Percentiles rank a stretch among this genome's conserved stretches.
Evolutionary conservation across 2,797 vertebrate genomes (phyloP).

Genomic region (Ciconia nigra): DNA sequence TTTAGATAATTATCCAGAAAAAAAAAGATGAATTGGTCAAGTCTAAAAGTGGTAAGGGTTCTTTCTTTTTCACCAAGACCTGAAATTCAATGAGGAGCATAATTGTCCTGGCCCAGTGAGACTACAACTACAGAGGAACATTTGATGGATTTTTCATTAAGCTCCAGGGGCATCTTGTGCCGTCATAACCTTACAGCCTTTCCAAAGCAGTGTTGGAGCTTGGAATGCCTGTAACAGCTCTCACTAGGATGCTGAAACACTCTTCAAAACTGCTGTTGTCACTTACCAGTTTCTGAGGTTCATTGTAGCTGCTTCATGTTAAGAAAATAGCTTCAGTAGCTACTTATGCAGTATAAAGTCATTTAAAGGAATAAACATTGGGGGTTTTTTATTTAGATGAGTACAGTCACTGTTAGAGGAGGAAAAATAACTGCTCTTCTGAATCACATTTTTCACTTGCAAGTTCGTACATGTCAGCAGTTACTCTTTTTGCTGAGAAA

Average conservation of each 20-base stretch:
- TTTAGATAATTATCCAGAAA: background rate
- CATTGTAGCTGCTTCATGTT: background rate
- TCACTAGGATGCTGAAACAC: background rate
- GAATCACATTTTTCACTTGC: background rate
- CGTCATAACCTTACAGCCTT: background rate
- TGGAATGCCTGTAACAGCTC: background rate
- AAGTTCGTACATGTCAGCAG: background rate
- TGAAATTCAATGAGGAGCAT: background rate
- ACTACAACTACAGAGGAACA: background rate
- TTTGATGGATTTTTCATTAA: background rate
- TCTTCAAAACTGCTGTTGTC: background rate
- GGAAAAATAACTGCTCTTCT: background rate
- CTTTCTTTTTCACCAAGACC: background rate
- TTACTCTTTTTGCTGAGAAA: background rate
- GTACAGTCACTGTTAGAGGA: background rate
- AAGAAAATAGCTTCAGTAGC: background rate
- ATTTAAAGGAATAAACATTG: background rate
- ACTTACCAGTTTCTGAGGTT: background rate
- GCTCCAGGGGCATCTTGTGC: background rate
- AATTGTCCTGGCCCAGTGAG: background rate
- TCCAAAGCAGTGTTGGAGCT: background rate
- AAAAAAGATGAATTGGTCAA: background rate
- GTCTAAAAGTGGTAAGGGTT: background rate
- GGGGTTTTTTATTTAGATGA: background rate
- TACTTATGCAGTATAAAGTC: background rate